phyloP scores from a whole-genome alignment of 2,113 vertebrate species.

The Aspiorhynchus laticeps region DNA sequence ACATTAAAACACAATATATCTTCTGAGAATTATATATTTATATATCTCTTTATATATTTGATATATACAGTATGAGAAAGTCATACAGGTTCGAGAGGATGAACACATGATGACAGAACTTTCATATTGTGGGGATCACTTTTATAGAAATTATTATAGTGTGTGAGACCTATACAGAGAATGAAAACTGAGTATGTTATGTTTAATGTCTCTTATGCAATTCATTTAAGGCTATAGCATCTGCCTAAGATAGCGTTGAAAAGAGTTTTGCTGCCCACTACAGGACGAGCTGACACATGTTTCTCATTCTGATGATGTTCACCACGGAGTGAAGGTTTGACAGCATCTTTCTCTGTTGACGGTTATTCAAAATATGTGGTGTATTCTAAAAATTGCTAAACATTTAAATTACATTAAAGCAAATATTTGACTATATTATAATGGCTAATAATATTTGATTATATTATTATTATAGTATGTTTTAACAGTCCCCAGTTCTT shows the following conservation, averaged over 20 bases:
- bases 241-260: neutral
- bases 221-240: neutral
- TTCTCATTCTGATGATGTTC: neutral
- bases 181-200: neutral
- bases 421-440: neutral
- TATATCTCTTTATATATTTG: neutral
- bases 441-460: too few species aligned
- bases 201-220: neutral
- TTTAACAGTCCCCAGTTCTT: neutral
- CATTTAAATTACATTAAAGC: neutral
- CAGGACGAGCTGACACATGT: neutral
- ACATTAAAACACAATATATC: neutral
- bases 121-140: neutral
- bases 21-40: neutral
- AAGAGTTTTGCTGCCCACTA: constrained; percentile 42
- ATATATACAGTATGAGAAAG: neutral
- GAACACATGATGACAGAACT: neutral
- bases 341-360: neutral
- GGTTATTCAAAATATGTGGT: neutral
- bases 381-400: neutral
- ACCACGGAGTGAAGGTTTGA: neutral
- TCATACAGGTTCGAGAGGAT: neutral
- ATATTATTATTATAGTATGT: neutral
- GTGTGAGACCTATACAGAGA: neutral
- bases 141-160: neutral